phyloP scores from a whole-genome alignment of 2,888 invertebrate species.

The Harpagoxenus sublaevis region DNA sequence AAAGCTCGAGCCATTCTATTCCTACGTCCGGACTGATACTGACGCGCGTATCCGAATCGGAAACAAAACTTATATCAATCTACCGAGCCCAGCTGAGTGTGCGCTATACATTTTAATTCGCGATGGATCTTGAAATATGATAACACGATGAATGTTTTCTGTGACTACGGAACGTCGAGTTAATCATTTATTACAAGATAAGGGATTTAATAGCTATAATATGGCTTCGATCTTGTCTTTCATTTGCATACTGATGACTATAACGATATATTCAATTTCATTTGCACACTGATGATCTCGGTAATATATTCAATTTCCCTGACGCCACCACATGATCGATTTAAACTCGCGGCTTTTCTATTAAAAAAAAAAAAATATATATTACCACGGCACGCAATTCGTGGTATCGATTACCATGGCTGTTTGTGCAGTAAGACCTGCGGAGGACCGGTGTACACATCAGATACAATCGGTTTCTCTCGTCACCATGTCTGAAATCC shows the following conservation, averaged over 20 bases:
- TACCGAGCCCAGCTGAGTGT: not conserved
- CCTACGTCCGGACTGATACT: not conserved
- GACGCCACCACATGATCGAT: not conserved
- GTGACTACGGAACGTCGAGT: not conserved
- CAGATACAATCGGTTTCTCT: conserved; percentile 39
- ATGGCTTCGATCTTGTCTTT: not conserved
- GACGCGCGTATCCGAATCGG: not conserved
- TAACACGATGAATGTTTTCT: not conserved
- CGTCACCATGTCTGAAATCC: not conserved
- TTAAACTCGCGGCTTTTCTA: not conserved
- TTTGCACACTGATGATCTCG: not conserved
- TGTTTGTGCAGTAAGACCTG: conserved; percentile 13
- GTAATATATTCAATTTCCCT: conserved; percentile 3
- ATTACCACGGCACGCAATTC: not conserved
- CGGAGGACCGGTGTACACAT: conserved; percentile 13
- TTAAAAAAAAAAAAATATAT: not conserved
- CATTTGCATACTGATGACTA: not conserved
- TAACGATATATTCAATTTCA: conserved; percentile 2
- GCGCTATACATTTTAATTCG: conserved; percentile 1
- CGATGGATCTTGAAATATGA: not conserved
- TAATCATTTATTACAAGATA: conserved; percentile 2
- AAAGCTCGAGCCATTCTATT: conserved; percentile 21
- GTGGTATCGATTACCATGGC: not conserved
- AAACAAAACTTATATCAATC: conserved; percentile 1
- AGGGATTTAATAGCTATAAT: not conserved